Conservation (phyloP, 2,888 invertebrate species). For the Neria commutata region DNA sequence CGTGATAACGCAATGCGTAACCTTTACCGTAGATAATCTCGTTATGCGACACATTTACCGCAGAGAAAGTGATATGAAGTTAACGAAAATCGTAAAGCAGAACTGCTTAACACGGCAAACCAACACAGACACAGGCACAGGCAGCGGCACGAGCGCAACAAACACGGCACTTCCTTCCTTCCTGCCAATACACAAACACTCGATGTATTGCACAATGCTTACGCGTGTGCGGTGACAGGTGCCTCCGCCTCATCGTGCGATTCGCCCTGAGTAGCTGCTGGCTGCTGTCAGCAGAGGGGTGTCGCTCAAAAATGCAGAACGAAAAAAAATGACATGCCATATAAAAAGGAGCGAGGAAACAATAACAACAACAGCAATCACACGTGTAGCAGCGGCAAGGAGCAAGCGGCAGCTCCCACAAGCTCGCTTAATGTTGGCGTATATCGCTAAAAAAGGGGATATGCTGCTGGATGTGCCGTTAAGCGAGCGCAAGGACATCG, state of each 20-base stretch:
- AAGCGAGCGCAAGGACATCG: conserved; percentile 45
- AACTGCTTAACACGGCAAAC: background rate
- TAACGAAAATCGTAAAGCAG: conserved; percentile 14
- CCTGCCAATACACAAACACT: conserved; percentile 36
- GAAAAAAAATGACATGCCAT: conserved; percentile 41
- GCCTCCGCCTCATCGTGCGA: conserved; percentile 45
- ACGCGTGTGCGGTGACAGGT: conserved; percentile 39
- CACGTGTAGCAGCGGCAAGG: background rate
- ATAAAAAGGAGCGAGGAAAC: no score
- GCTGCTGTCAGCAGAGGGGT: conserved; percentile 55
- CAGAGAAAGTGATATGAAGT: conserved; percentile 20
- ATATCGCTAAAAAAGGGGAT: conserved; percentile 48
- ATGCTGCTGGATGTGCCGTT: conserved; percentile 39
- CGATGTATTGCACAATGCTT: conserved; percentile 48
- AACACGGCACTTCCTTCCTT: conserved; percentile 44
- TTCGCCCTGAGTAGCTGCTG: conserved; percentile 29
- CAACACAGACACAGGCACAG: background rate
- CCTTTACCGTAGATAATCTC: conserved; percentile 53
- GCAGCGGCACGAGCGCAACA: background rate
- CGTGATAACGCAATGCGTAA: conserved; percentile 54
- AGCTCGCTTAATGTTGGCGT: conserved; percentile 46
- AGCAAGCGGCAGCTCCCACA: conserved; percentile 25
- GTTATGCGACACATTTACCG: conserved; percentile 38
- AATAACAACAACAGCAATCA: no score
- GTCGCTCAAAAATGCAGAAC: conserved; percentile 57